Conservation (phyloP, 2,888 invertebrate genomes). For the Sarcophaga variegata region DNA sequence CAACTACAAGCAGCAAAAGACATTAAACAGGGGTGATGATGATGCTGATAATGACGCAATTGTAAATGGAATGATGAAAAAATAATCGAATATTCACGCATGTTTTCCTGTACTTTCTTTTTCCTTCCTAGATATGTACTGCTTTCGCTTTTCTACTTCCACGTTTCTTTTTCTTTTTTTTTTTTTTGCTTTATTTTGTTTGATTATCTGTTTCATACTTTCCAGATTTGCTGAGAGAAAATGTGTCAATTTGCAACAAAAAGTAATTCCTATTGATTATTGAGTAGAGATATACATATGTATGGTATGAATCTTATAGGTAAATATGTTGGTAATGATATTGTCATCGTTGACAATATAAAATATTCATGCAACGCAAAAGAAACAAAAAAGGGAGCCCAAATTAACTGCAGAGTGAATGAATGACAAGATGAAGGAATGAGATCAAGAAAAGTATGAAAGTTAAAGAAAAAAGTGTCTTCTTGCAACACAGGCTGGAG, state of each 20-base stretch:
- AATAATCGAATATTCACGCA: slow-evolving; percentile 36
- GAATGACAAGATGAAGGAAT: background rate
- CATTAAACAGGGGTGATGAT: slow-evolving; percentile 17
- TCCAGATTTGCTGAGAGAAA: slow-evolving; percentile 46
- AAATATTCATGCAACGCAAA: slow-evolving; percentile 48
- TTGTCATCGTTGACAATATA: slow-evolving; percentile 30
- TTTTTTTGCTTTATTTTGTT: slow-evolving; percentile 5
- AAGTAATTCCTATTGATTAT: slow-evolving; percentile 49
- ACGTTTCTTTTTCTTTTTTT: background rate
- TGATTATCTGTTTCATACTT: slow-evolving; percentile 36
- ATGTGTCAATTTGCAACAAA: slow-evolving; percentile 63
- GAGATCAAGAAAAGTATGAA: background rate
- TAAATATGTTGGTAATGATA: slow-evolving; percentile 7
- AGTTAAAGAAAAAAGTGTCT: slow-evolving; percentile 1
- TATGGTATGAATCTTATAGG: slow-evolving; percentile 21
- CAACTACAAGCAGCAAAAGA: background rate
- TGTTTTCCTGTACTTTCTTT: slow-evolving; percentile 41
- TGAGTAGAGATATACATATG: background rate
- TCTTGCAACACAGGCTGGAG: slow-evolving; percentile 17
- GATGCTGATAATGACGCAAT: background rate
- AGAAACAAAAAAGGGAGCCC: background rate
- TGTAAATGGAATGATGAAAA: slow-evolving; percentile 35
- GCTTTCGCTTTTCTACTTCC: background rate
- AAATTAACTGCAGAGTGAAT: background rate
- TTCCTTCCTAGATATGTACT: no score